A percentile compares a stretch with the other conserved stretches of the same genome.
Evolutionary conservation across 2,113 vertebrate species (phyloP).

Genomic region (Psittacula cyanocephala): DNA sequence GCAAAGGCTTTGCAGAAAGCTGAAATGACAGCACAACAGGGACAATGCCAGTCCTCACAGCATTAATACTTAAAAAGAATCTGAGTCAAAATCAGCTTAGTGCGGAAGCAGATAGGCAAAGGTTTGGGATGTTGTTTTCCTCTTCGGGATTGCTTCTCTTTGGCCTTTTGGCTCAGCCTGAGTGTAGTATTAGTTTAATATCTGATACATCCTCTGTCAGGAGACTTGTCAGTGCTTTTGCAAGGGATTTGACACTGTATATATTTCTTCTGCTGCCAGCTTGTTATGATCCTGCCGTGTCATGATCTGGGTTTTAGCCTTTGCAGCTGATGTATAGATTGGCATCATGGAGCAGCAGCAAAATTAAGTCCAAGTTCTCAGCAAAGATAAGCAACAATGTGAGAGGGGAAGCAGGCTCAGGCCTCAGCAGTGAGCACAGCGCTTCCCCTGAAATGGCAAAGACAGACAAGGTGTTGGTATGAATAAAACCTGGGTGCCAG

Average conservation of each 20-base stretch:
- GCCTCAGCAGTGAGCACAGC: neutral
- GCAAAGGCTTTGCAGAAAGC: neutral
- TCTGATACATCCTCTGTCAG: neutral
- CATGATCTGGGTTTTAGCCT: neutral
- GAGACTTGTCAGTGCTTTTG: neutral
- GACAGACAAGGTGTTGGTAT: slow-evolving; percentile 12
- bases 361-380: neutral
- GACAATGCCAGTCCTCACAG: neutral
- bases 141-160: neutral
- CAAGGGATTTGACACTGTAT: neutral
- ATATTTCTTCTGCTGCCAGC: neutral
- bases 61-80: neutral
- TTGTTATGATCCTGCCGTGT: neutral
- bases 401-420: neutral
- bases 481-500: slow-evolving; percentile 54
- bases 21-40: neutral
- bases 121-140: neutral
- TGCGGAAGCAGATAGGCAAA: rapidly evolving
- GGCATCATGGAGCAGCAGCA: neutral
- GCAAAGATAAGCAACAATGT: neutral
- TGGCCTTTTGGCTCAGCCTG: neutral
- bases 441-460: neutral
- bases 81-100: neutral
- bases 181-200: neutral
- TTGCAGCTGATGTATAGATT: neutral